A percentile compares a stretch with the other conserved stretches of the same genome.
Evolutionary conservation across 2,888 invertebrate genomes (phyloP).

Genomic region (Lasioglossum morio): DNA sequence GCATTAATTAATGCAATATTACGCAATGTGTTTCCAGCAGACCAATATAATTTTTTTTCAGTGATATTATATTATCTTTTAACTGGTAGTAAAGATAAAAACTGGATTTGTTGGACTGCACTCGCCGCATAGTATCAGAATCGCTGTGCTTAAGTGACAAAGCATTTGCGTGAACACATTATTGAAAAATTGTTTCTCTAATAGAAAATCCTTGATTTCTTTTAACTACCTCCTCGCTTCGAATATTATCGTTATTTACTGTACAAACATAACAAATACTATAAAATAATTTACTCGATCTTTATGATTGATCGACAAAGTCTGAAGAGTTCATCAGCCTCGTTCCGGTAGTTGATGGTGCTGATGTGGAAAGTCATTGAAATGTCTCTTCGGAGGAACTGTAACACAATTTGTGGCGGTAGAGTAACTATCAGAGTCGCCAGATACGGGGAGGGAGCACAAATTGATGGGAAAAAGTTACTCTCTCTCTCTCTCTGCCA

Average conservation of each 20-base stretch:
- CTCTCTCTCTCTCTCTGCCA: too few species aligned
- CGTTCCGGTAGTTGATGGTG: not conserved
- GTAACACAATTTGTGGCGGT: slow-evolving; percentile 21
- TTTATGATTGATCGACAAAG: not conserved
- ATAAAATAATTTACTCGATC: not conserved
- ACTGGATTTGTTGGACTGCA: too few species aligned
- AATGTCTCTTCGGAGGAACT: slow-evolving; percentile 39
- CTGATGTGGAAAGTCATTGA: not conserved
- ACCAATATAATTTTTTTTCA: too few species aligned
- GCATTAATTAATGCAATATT: too few species aligned
- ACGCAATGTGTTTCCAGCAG: too few species aligned
- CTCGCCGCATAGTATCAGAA: too few species aligned
- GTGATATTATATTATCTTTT: too few species aligned
- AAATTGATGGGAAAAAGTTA: too few species aligned
- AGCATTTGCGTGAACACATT: not conserved
- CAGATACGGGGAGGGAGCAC: too few species aligned
- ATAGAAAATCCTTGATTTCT: not conserved
- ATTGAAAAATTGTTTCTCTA: not conserved
- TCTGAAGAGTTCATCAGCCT: not conserved
- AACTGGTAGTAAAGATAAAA: too few species aligned
- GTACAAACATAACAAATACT: not conserved
- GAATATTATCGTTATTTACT: not conserved
- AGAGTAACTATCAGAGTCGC: not conserved
- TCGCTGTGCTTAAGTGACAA: too few species aligned
- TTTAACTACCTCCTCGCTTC: not conserved